These are phyloP conservation scores for Heliconius eleuchia DNA, from an alignment of 1,140 invertebrate genomes.

Conservation along the genomic window DNA sequence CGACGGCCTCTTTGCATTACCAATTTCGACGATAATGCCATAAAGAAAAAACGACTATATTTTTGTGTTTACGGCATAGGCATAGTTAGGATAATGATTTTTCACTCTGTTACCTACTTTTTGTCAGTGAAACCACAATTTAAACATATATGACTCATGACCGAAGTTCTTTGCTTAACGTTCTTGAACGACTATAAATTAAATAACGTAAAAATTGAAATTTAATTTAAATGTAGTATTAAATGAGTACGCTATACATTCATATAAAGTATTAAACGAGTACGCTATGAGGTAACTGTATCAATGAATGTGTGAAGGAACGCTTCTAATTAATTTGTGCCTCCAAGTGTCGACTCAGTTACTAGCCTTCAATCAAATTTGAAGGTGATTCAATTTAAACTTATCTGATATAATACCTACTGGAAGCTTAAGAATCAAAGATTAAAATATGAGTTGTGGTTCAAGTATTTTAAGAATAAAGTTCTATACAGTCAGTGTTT, in stretches of 20 bases:
- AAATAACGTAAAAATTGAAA: not conserved
- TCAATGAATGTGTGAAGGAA: constrained; percentile 39
- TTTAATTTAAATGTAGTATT: not conserved
- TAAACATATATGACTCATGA: too few species aligned
- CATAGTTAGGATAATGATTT: too few species aligned
- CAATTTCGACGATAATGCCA: too few species aligned
- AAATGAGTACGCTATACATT: not conserved
- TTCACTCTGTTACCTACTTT: too few species aligned
- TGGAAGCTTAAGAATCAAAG: constrained; percentile 49
- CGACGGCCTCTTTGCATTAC: too few species aligned
- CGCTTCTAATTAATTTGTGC: constrained; percentile 66
- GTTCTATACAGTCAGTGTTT: too few species aligned
- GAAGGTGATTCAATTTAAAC: constrained; percentile 66
- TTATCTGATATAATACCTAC: constrained; percentile 54
- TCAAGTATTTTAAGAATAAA: not conserved
- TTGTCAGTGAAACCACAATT: too few species aligned
- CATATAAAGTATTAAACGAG: too few species aligned
- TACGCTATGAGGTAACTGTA: not conserved
- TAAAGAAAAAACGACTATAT: too few species aligned
- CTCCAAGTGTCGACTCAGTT: constrained; percentile 55
- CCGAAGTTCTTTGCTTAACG: too few species aligned
- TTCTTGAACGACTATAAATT: too few species aligned
- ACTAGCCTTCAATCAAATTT: constrained; percentile 66
- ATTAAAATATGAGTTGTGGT: constrained; percentile 9
- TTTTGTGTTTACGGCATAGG: too few species aligned